These are phyloP conservation scores for Diadegma fenestrale DNA, from an alignment of 2,888 invertebrate species.

Conservation along the genomic window DNA sequence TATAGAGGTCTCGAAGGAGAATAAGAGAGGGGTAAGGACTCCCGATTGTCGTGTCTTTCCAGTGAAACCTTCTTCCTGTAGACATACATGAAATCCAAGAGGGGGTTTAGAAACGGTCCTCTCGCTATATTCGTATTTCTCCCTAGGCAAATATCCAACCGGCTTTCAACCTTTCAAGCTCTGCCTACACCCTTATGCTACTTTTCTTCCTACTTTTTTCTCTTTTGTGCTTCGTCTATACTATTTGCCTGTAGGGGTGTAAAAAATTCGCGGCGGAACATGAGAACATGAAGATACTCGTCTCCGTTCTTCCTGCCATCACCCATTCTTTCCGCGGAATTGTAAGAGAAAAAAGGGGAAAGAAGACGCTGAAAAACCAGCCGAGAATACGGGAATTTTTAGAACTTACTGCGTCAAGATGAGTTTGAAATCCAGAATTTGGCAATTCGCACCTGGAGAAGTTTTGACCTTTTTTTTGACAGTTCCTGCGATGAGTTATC, in stretches of 20 bases:
- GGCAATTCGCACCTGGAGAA: background rate
- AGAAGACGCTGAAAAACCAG: background rate
- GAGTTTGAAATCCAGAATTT: background rate
- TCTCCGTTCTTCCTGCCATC: slow-evolving; percentile 40
- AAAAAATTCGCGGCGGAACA: slow-evolving; percentile 16
- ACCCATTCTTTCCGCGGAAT: slow-evolving; percentile 27
- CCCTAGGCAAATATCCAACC: slow-evolving; percentile 50
- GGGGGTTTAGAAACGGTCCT: slow-evolving; percentile 39
- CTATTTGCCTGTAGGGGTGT: slow-evolving; percentile 31
- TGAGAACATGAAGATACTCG: slow-evolving; percentile 11
- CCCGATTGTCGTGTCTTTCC: slow-evolving; percentile 59
- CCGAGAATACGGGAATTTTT: background rate
- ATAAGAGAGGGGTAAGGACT: slow-evolving; percentile 34
- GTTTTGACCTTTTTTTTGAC: background rate
- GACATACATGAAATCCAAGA: slow-evolving; percentile 28
- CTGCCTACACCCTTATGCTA: background rate
- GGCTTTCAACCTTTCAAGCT: slow-evolving; percentile 9
- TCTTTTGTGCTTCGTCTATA: slow-evolving; percentile 16
- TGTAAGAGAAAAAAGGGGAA: slow-evolving; percentile 17
- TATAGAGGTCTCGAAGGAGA: background rate
- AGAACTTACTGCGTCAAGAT: background rate
- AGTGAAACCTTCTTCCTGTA: slow-evolving; percentile 30
- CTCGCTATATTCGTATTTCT: slow-evolving; percentile 47
- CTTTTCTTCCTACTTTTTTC: background rate
- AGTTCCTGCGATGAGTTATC: background rate